Base-by-base conservation (phyloP, 2,797 vertebrate species). In the Acipenser oxyrinchus region DNA sequence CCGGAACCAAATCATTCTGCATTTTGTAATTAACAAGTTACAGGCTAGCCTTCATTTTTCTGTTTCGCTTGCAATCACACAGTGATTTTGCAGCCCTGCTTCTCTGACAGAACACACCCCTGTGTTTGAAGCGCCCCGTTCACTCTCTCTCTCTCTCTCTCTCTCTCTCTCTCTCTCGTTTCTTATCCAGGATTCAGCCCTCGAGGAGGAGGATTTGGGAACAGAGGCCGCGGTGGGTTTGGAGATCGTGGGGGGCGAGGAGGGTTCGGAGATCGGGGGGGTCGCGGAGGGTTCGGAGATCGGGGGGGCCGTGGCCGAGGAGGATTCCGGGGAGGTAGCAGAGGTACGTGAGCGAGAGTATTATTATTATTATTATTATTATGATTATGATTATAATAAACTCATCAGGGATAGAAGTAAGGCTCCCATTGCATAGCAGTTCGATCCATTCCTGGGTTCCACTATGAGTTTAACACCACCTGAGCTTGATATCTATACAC, bases 271-370 rank as follows among this genome's bases (percentile, higher is more conserved):
- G 23, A 37, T 4, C 1, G 23, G 4, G 23, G 23, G 23, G 23
- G 23, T 0, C 23, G 23, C 0, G 23, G 23, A 37, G 23, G 23
- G 3, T 37, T 37, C 1, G 23, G 23, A 37, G 23, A 37, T 13
- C 81, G 80, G 49, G 60, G 84, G 0, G 67, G 76, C 37, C 69
- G 84, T 9, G 86, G 79, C 37, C 66, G 84, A 11, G 88, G 85
- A 1, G 89, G 88, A 8, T 86, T 86, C 53, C 75, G 90, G 12
- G 79, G 81, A 60, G 87, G 88, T 48, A 77, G 89, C 69, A 82
- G 87, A 75, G 70, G 84, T 76, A 60, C 61, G 67, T 37, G 2
- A 69, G 84, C 15, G 15, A 18, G 15, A 18, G 76, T 58, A 64
- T 67, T 60, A 8, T 0, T 18, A 7, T 8, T 5, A 3, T 49